A percentile compares a stretch with the other conserved stretches of the same genome.
These are phyloP conservation scores for Serripes groenlandicus DNA, from an alignment of 2,888 invertebrate genomes.

Conservation along the genomic window DNA sequence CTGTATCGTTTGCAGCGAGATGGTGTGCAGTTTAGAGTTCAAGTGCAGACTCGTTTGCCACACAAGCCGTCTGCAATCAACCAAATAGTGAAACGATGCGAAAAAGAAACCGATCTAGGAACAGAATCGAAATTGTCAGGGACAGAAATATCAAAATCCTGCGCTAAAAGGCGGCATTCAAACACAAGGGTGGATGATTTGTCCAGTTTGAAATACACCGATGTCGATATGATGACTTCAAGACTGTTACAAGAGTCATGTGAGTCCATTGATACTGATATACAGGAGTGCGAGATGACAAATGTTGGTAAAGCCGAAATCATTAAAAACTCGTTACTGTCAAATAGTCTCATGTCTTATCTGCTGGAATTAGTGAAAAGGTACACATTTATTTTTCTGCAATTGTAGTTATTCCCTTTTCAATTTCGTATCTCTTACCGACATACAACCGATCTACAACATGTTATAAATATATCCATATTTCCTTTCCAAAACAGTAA, in stretches of 20 bases:
- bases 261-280: background rate
- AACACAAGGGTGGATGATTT: background rate
- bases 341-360: background rate
- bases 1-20: conserved; percentile 39
- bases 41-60: conserved; percentile 43
- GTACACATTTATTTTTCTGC: no score
- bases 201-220: background rate
- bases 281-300: background rate
- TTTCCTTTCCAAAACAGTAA: no score
- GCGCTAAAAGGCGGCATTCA: background rate
- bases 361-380: conserved; percentile 44
- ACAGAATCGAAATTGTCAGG: background rate
- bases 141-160: background rate
- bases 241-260: conserved; percentile 26
- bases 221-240: background rate
- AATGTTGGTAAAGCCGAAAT: background rate
- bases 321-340: background rate
- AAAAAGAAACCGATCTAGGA: background rate
- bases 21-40: conserved; percentile 27
- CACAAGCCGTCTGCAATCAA: conserved; percentile 21
- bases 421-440: no score
- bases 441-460: no score
- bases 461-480: no score
- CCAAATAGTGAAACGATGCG: conserved; percentile 36
- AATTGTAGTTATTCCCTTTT: background rate